These are phyloP conservation scores for Tribolium freemani DNA, from an alignment of 2,888 invertebrate genomes.

Conservation along the genomic window DNA sequence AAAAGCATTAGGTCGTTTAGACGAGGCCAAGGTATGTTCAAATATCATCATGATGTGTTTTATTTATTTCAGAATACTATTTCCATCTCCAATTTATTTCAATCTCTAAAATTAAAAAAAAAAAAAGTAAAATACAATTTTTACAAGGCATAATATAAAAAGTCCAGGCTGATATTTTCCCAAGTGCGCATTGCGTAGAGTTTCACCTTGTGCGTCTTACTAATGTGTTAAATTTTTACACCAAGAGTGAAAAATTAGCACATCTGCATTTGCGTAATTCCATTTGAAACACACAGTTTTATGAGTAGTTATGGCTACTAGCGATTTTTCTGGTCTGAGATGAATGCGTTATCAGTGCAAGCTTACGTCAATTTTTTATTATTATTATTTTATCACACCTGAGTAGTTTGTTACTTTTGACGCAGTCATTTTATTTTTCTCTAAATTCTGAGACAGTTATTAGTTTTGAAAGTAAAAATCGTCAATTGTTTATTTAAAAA, in stretches of 20 bases:
- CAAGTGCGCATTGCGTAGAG: slow-evolving; percentile 21
- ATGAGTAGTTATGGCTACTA: not conserved
- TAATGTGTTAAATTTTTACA: slow-evolving; percentile 23
- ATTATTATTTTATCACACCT: not conserved
- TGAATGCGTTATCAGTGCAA: not conserved
- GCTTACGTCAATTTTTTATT: not conserved
- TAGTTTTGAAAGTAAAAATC: not conserved
- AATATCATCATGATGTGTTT: not conserved
- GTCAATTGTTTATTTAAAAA: not conserved
- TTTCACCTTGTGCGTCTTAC: slow-evolving; percentile 8
- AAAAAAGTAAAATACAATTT: not conserved
- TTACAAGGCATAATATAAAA: not conserved
- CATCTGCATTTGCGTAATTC: slow-evolving; percentile 24
- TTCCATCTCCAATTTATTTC: not conserved
- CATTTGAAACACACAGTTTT: not conserved
- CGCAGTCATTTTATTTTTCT: not conserved
- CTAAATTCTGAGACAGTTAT: not conserved
- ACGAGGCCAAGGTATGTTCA: slow-evolving; percentile 96
- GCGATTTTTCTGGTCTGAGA: not conserved
- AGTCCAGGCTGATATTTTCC: not conserved
- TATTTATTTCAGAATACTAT: not conserved
- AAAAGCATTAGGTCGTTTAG: slow-evolving; percentile 98
- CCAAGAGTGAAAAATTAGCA: slow-evolving; percentile 27
- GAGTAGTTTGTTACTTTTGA: not conserved
- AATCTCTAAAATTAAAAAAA: not conserved